Evolutionary conservation across 2,113 vertebrate species (phyloP).

Genomic region (Cynoglossus semilaevis): DNA sequence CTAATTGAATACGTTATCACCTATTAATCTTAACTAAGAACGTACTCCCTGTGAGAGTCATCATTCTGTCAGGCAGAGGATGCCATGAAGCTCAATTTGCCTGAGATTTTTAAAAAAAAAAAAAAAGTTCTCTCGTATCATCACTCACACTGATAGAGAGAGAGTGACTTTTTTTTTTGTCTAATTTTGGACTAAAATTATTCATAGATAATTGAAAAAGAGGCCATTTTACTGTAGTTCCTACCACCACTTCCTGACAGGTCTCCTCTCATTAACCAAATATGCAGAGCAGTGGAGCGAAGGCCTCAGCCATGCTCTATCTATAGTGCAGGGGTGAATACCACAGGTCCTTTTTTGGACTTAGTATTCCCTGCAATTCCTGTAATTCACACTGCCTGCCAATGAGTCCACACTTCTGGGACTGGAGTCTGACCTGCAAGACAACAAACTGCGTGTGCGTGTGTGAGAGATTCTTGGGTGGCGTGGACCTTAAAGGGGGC

Average conservation of each 20-base stretch:
- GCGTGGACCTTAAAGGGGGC: slow-evolving; percentile 17
- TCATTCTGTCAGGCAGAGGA: slow-evolving; percentile 1
- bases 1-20: slow-evolving; percentile 33
- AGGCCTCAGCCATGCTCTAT: slow-evolving; percentile 29
- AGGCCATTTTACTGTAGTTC: slow-evolving; percentile 1
- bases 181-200: slow-evolving; percentile 11
- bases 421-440: slow-evolving; percentile 30
- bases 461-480: slow-evolving; percentile 22
- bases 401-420: slow-evolving; percentile 31
- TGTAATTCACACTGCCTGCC: slow-evolving; percentile 44
- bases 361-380: slow-evolving; percentile 44
- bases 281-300: slow-evolving; percentile 5
- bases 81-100: slow-evolving; percentile 14
- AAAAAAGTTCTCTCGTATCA: neutral
- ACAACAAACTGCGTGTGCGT: slow-evolving; percentile 25
- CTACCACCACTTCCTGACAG: neutral
- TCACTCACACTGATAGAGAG: slow-evolving; percentile 3
- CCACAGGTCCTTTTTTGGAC: slow-evolving; percentile 25
- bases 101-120: slow-evolving; percentile 1
- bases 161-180: neutral
- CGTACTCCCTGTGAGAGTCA: slow-evolving; percentile 18
- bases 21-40: slow-evolving; percentile 21
- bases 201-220: slow-evolving; percentile 13
- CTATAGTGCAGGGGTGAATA: slow-evolving; percentile 22
- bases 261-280: neutral